A percentile compares a stretch with the other conserved stretches of the same genome.
Conservation (phyloP, 2,888 invertebrate genomes). For the Penaeus monodon region DNA sequence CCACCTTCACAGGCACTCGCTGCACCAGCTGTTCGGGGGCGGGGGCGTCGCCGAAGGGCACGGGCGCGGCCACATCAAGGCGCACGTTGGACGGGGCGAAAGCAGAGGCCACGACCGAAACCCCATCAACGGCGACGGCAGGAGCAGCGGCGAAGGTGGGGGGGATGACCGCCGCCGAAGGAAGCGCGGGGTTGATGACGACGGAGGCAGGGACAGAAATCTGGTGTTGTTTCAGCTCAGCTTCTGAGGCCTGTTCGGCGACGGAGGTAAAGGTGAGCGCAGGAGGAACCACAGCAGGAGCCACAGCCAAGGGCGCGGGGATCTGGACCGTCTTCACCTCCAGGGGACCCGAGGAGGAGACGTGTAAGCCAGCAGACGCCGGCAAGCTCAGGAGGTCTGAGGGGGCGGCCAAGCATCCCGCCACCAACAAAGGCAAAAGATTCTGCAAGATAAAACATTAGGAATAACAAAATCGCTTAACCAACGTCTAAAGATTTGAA, state of each 20-base stretch:
- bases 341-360: no score
- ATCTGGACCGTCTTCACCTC: no score
- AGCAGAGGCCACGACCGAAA: not conserved
- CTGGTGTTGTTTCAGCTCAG: not conserved
- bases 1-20: not conserved
- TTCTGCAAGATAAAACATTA: no score
- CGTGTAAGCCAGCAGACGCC: no score
- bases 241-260: not conserved
- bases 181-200: not conserved
- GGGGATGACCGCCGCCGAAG: not conserved
- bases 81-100: not conserved
- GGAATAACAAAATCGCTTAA: no score
- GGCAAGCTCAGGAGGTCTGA: no score
- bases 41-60: not conserved
- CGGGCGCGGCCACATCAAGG: not conserved
- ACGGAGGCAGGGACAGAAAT: not conserved
- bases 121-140: not conserved
- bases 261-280: not conserved
- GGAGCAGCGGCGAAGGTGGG: not conserved
- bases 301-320: no score
- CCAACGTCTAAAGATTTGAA: no score
- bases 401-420: no score
- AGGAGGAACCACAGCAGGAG: no score
- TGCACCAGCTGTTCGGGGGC: not conserved
- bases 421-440: no score